Conservation (phyloP, 2,113 vertebrate genomes). For the Serilophus lunatus region DNA sequence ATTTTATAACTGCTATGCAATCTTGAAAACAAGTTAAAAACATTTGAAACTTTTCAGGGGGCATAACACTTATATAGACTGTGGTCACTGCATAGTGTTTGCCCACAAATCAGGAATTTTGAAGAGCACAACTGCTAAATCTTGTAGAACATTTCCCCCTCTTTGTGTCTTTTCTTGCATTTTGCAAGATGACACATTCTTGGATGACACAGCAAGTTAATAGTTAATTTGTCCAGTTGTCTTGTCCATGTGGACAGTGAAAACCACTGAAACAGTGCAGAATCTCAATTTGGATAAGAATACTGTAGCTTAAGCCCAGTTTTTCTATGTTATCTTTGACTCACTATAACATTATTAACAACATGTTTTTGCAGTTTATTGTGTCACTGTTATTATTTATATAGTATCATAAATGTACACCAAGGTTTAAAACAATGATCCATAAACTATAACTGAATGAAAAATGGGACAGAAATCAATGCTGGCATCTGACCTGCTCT, state of each 20-base stretch:
- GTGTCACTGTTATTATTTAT: not conserved
- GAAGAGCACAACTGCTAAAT: not conserved
- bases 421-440: not conserved
- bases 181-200: not conserved
- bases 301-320: not conserved
- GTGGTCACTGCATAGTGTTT: not conserved
- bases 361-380: not conserved
- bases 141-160: not conserved
- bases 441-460: not conserved
- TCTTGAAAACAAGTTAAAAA: not conserved
- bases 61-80: not conserved
- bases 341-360: not conserved
- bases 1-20: not conserved
- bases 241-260: not conserved
- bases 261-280: not conserved
- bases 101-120: not conserved
- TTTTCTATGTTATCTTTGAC: conserved; percentile 35
- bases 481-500: not conserved
- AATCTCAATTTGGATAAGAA: not conserved
- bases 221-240: not conserved
- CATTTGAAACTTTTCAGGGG: not conserved
- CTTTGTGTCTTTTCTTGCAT: not conserved
- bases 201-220: not conserved
- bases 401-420: not conserved
- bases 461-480: not conserved